Evolutionary conservation across 2,113 vertebrate species (phyloP).

Genomic region (Ctenodactylus gundi): DNA sequence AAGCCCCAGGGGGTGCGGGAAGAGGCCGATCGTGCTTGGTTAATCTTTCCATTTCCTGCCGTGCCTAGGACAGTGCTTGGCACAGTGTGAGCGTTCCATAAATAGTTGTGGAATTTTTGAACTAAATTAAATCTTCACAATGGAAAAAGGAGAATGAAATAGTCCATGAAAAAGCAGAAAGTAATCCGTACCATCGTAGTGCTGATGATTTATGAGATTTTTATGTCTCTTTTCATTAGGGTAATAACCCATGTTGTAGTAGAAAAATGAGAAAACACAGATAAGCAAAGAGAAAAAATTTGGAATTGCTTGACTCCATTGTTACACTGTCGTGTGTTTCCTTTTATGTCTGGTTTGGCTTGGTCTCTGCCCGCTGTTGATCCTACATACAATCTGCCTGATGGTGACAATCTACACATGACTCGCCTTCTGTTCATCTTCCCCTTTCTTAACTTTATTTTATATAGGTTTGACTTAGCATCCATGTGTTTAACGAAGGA

Average conservation of each 20-base stretch:
- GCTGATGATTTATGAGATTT: slow-evolving; percentile 25
- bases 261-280: neutral
- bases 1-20: neutral
- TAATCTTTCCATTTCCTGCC: slow-evolving; percentile 52
- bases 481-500: neutral
- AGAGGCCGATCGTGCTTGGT: neutral
- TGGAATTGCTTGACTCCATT: neutral
- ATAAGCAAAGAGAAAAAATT: neutral
- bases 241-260: neutral
- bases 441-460: neutral
- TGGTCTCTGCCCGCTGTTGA: neutral
- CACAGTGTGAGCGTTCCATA: neutral
- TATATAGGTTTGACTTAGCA: neutral
- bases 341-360: neutral
- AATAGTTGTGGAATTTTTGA: slow-evolving; percentile 53
- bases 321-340: neutral
- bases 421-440: neutral
- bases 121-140: slow-evolving; percentile 64
- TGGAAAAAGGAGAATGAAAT: slow-evolving; percentile 58
- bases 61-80: slow-evolving; percentile 62
- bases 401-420: neutral
- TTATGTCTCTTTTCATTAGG: neutral
- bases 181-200: neutral
- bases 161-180: slow-evolving; percentile 42
- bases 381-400: neutral